Conservation (phyloP, 2,113 vertebrate species). For the Anolis carolinensis region DNA sequence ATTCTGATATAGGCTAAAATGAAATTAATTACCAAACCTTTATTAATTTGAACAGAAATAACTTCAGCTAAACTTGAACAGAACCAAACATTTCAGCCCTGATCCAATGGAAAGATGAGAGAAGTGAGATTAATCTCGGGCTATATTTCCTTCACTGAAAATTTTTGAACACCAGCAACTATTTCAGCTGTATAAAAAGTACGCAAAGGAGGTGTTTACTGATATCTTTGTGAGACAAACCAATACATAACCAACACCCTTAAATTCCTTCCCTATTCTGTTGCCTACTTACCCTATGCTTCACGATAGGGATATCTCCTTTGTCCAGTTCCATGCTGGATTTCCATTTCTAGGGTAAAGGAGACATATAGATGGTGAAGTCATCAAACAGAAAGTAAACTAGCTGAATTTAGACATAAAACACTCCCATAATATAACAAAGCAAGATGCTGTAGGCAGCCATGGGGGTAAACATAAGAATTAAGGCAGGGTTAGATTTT, state of each 20-base stretch:
- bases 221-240: not conserved
- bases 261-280: no score
- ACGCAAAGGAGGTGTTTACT: not conserved
- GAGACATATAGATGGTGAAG: not conserved
- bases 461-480: not conserved
- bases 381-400: not conserved
- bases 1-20: not conserved
- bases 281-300: conserved; percentile 5
- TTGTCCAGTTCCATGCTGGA: conserved; percentile 11
- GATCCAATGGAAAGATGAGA: not conserved
- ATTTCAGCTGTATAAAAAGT: not conserved
- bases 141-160: not conserved
- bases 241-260: not conserved
- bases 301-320: not conserved
- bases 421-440: not conserved
- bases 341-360: conserved; percentile 30
- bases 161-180: not conserved
- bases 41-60: not conserved
- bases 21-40: not conserved
- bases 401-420: not conserved
- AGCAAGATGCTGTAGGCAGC: not conserved
- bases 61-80: not conserved
- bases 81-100: not conserved
- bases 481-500: not conserved
- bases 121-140: not conserved